Conservation (phyloP, 2,888 invertebrate genomes). For the Drosophila meridionalis region DNA sequence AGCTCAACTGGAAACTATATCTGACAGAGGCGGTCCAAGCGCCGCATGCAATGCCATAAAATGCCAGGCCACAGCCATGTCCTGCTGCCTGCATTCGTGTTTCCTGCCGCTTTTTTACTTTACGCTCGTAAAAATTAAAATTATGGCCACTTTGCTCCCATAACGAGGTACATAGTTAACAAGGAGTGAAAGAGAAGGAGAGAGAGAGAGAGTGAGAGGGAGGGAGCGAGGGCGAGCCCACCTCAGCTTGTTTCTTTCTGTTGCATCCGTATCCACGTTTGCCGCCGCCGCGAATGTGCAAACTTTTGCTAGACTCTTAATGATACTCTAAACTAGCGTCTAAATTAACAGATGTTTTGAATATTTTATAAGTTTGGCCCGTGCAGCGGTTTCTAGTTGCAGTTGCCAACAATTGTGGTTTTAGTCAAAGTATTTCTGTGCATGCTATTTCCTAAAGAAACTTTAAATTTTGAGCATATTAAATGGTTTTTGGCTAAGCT, state of each 20-base stretch:
- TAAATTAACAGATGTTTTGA: slow-evolving; percentile 33
- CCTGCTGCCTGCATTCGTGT: slow-evolving; percentile 17
- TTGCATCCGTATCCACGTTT: neutral
- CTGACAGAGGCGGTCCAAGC: neutral
- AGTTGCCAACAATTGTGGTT: neutral
- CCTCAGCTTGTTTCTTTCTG: neutral
- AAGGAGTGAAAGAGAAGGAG: neutral
- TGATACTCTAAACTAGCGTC: slow-evolving; percentile 15
- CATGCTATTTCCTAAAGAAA: neutral
- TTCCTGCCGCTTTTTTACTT: slow-evolving; percentile 33
- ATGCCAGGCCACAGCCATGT: slow-evolving; percentile 16
- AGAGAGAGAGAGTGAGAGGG: neutral
- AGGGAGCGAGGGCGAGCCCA: neutral
- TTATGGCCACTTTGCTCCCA: slow-evolving; percentile 67
- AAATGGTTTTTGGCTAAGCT: neutral
- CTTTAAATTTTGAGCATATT: neutral
- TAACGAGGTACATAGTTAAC: slow-evolving; percentile 49
- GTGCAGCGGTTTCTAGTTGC: neutral
- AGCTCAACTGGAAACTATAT: slow-evolving; percentile 7
- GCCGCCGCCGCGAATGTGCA: neutral
- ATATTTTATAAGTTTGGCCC: slow-evolving; percentile 14
- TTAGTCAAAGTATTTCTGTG: too few species aligned
- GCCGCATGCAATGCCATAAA: slow-evolving; percentile 26
- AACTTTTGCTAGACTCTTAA: slow-evolving; percentile 36
- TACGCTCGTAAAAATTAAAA: slow-evolving; percentile 72